These are phyloP conservation scores for Puffinus mauretanicus DNA, from an alignment of 2,113 vertebrate species.

Conservation along the genomic window DNA sequence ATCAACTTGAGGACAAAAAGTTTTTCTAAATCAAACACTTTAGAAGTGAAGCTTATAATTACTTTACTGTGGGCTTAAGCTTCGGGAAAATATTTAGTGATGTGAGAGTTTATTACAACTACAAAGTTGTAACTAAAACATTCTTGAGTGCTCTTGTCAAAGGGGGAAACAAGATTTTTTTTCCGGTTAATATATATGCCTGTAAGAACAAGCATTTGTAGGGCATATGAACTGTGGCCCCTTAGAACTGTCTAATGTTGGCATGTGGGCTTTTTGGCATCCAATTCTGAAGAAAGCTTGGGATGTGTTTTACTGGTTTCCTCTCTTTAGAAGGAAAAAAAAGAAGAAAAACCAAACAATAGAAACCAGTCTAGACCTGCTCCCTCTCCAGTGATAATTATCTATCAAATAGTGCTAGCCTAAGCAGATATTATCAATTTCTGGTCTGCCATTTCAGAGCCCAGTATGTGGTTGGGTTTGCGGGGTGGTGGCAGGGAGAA, in stretches of 20 bases:
- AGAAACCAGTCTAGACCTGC: not conserved
- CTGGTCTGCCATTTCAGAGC: not conserved
- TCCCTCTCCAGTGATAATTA: not conserved
- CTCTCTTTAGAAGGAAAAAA: not conserved
- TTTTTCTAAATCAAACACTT: not conserved
- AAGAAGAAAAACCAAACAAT: not conserved
- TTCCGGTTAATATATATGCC: not conserved
- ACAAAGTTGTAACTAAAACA: not conserved
- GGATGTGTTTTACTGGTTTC: not conserved
- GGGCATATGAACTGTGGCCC: not conserved
- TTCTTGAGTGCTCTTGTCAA: not conserved
- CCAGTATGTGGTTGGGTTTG: not conserved
- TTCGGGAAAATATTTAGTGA: not conserved
- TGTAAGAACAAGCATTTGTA: not conserved
- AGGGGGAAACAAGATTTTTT: not conserved
- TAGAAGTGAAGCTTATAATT: not conserved
- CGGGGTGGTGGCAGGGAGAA: accelerated
- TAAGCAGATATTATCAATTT: not conserved
- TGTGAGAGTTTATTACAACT: not conserved
- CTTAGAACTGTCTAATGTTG: not conserved
- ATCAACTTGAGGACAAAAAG: not conserved
- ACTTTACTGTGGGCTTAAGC: not conserved
- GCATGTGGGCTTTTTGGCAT: not conserved
- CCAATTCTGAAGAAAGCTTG: not conserved
- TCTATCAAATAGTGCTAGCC: not conserved